Evolutionary conservation across 1,140 invertebrate genomes (phyloP), one percentile per base, ranked within the genome.

Genomic region (Olivierus martensii): DNA sequence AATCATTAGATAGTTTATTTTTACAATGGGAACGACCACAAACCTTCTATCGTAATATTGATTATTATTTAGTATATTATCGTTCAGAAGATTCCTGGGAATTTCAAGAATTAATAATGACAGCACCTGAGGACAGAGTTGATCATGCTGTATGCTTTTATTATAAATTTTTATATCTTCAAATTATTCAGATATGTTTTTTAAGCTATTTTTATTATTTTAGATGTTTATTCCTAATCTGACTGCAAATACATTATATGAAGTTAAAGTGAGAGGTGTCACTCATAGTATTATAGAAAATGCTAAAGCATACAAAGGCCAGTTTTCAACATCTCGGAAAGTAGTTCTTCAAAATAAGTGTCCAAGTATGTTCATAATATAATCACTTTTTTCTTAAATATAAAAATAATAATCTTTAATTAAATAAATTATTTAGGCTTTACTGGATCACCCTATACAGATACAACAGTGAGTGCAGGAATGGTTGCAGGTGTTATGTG

Each of bases 1-100:
- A 86, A 59, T 71, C 80, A 56, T 19, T 57, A 17, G 82, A 85
- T 57, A 78, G 82, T 14, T 74, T 90, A 12, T 83, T 77, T 64
- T 68, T 91, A 21, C 80, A 86, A 59, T 91, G 87, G 87, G 76
- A 80, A 47, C 74, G 82, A 59, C 86, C 86, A 2, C 68, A 74
- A 28, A 73, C 75, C 53, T 84, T 78, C 65, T 81, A 79, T 67
- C 80, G 60, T 5, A 56, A 59, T 10, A 77, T 89, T 53, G 83
- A 89, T 69, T 80, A 77, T 61, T 90, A 87, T 67, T 81, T 82
- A 62, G 77, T 90, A 55, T 80, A 78, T 51, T 81, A 81, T 53
- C 59, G 59, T n/a, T 69, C 71, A 55, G 75, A 78, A 59, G 75
- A 74, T 52, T 68, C 71, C 35, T 68, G 69, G 50, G 71, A 77